phyloP scores from a whole-genome alignment of 2,888 invertebrate species.

The Thereva nobilitata region DNA sequence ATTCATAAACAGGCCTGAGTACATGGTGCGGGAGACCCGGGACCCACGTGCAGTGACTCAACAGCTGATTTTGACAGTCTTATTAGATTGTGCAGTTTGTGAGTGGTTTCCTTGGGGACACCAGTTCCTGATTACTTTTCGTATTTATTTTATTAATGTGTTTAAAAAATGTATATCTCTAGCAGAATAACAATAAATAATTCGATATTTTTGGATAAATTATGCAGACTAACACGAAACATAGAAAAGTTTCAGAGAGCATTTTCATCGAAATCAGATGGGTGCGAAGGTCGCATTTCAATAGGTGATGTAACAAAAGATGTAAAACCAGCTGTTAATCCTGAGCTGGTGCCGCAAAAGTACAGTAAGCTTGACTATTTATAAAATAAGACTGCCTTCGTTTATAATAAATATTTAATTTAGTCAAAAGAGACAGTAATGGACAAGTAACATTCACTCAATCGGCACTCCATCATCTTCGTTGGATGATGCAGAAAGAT shows the following conservation, averaged over 20 bases:
- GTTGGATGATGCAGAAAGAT: constrained; percentile 98
- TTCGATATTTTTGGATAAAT: background rate
- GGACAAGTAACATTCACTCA: constrained; percentile 68
- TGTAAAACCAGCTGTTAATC: constrained; percentile 66
- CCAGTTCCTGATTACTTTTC: too few relatives aligned
- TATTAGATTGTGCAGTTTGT: too few relatives aligned
- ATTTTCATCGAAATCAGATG: constrained; percentile 18
- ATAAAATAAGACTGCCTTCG: background rate
- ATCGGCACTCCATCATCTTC: constrained; percentile 75
- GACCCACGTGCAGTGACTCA: too few relatives aligned
- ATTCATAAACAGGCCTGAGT: too few relatives aligned
- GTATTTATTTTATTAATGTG: too few relatives aligned
- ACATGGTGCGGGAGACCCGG: too few relatives aligned
- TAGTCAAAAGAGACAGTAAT: constrained; percentile 59
- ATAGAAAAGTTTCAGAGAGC: background rate
- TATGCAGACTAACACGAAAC: background rate
- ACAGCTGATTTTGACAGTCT: too few relatives aligned
- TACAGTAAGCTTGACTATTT: constrained; percentile 49
- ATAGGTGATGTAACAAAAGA: constrained; percentile 76
- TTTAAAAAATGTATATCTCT: too few relatives aligned
- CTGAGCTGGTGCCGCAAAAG: constrained; percentile 78
- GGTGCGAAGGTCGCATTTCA: constrained; percentile 62
- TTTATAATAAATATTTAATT: constrained; percentile 42
- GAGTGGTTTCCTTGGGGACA: too few relatives aligned
- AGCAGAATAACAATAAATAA: too few relatives aligned